Evolutionary conservation across 92 coral and sea anemone species (phyloP), one percentile per base, ranked within the genome.

Genomic region (Nematostella vectensis): DNA sequence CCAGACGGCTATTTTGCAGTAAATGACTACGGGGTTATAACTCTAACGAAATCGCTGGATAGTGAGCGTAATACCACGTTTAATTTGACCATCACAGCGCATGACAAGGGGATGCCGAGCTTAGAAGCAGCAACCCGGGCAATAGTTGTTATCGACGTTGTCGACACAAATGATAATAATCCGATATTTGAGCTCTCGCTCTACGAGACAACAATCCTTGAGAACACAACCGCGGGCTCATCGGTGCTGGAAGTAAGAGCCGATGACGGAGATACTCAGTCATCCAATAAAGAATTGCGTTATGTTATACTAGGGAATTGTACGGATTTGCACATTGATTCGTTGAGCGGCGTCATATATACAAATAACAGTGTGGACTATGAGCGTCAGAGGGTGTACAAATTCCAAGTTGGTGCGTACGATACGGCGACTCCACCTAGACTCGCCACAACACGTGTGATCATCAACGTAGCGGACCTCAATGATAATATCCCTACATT

Each of bases 401-500:
- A 60, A 11, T 76, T 76, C 68, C 78, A 76, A 52, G 72, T 70
- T 21, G 60, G 56, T 27, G 83, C 68, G 50, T 50, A 36, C 2
- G 72, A 76, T 40, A 44, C 29, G 1, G 29, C 11, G 15, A 15
- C 19, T 1, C 31, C 54, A 18, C 68, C 78, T 13, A 65, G 67
- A 1, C 11, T 49, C 40, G 78, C 67, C 39, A 44, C 75, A 12
- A 28, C 82, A 3, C 33, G 53, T 1, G 72, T 76, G 33, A 31
- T 50, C 27, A 42, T 76, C 26, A 45, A 31, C n/a, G 33, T 76
- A 16, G 43, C 48, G 2, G 83, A 76, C 39, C 51, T 55, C 45
- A 76, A 76, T 57, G 83, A 76, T 29, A 76, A 76, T 72, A 55
- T 29, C 0, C 83, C 83, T 15, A 48, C 42, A 18, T 71, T 76